Conservation (phyloP, 1,140 invertebrate species). For the Uloborus diversus region DNA sequence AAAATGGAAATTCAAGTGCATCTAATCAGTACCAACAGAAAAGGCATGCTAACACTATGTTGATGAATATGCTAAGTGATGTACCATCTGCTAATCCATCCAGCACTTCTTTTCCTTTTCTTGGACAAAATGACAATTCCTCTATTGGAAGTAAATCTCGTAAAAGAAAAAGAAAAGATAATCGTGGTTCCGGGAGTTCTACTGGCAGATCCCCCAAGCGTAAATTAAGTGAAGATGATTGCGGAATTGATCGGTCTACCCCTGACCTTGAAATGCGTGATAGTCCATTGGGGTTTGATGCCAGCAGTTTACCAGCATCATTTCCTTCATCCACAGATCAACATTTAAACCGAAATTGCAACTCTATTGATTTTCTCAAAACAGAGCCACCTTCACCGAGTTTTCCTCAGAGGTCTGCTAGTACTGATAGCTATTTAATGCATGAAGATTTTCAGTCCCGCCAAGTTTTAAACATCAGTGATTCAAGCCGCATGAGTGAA, state of each 20-base stretch:
- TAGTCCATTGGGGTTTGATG: constrained; percentile 44
- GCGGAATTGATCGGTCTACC: constrained; percentile 49
- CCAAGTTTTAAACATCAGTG: constrained; percentile 38
- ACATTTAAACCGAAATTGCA: not conserved
- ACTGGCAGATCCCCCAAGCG: constrained; percentile 66
- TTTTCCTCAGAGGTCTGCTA: constrained; percentile 47
- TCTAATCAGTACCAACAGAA: constrained; percentile 48
- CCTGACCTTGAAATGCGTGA: constrained; percentile 58
- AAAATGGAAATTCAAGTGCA: not conserved
- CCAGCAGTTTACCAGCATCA: constrained; percentile 23
- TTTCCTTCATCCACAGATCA: constrained; percentile 11
- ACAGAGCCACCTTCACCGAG: constrained; percentile 5
- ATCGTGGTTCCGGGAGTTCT: constrained; percentile 55
- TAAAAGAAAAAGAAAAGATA: constrained; percentile 59
- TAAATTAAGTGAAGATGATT: constrained; percentile 63
- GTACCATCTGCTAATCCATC: constrained; percentile 61
- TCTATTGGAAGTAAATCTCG: constrained; percentile 45
- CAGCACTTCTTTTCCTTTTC: constrained; percentile 42
- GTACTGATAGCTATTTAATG: constrained; percentile 49
- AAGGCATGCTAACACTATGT: constrained; percentile 61
- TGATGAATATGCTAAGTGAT: constrained; percentile 66
- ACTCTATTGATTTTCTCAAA: constrained; percentile 42
- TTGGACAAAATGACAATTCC: constrained; percentile 12
- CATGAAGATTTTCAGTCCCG: constrained; percentile 43
- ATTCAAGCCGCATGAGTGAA: constrained; percentile 47